Base-by-base conservation (phyloP, 1,140 invertebrate genomes). In the Trigoniulus corallinus region DNA sequence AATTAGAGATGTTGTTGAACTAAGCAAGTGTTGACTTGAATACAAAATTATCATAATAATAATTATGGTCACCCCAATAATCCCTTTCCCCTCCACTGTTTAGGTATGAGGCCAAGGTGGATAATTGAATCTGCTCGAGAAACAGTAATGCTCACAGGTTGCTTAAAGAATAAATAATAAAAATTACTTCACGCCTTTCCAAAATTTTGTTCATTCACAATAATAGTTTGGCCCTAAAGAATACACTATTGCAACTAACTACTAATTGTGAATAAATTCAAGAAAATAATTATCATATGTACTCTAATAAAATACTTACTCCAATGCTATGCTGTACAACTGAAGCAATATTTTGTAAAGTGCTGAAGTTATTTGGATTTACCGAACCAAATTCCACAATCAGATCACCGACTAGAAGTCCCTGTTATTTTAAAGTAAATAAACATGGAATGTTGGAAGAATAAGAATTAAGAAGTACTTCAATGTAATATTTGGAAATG, bases 361-460 rank as follows among this genome's bases (percentile, higher is more conserved):
- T 71, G 41, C 72, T 71, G 60, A 86, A 91, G 66, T 92, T 93
- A 7, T 62, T 67, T 21, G 64, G 62, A 55, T 79, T 81, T 1
- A 91, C 65, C 0, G 84, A 84, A n/a, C 88, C 88, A 74, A 93
- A 89, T 57, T 84, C 72, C 1, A 85, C 56, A 3, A 93, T 69
- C 37, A 76, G 64, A 69, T 92, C 88, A 40, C 78, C 75, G 23
- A 75, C 72, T 58, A 72, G 63, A 2, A 92, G 65, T n/a, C 86
- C 86, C 85, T 88, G 60, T 44, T 44, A 21, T 44, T 44, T 18
- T 15, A 7, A 7, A 34, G 15, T 34, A 7, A 44, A 44, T 44
- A 24, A 44, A 10, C 12, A 24, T 44, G 7, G 12, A 12, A 21
- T 20, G 18, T 24, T 44, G 4, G 12, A 41, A 71, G 57, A 72